Evolutionary conservation across 2,888 invertebrate genomes (phyloP).

Genomic region (Prenolepis imparis): DNA sequence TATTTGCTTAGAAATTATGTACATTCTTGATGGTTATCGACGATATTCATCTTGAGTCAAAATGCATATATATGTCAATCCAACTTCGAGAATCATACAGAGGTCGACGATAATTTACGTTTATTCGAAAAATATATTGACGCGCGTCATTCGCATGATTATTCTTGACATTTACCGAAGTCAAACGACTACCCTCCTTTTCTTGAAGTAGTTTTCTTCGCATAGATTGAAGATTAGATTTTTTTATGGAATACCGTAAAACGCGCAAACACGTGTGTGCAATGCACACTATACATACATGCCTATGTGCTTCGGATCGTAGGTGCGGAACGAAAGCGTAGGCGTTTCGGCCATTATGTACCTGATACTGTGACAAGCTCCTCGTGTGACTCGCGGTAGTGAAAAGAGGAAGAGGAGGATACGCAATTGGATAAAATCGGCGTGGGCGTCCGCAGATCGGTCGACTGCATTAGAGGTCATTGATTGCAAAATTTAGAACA

Average conservation of each 20-base stretch:
- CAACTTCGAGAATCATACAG: not conserved
- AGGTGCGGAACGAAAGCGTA: constrained; percentile 71
- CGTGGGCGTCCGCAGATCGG: constrained; percentile 56
- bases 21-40: constrained; percentile 27
- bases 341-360: constrained; percentile 77
- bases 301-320: constrained; percentile 59
- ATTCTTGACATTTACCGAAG: constrained; percentile 10
- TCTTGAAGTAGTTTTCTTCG: not conserved
- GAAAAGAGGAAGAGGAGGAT: constrained; percentile 60
- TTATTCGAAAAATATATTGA: not conserved
- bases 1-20: constrained; percentile 30
- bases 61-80: constrained; percentile 11
- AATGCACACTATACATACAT: too few species aligned
- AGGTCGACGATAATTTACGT: not conserved
- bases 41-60: not conserved
- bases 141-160: constrained; percentile 7
- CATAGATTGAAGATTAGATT: constrained; percentile 43
- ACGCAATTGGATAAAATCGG: constrained; percentile 48
- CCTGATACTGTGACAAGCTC: constrained; percentile 76
- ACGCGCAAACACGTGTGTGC: constrained; percentile 42
- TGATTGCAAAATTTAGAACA: constrained; percentile 56
- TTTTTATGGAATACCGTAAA: constrained; percentile 38
- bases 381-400: constrained; percentile 70
- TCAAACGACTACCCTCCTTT: constrained; percentile 33
- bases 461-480: constrained; percentile 32